phyloP scores from a whole-genome alignment of 2,888 invertebrate genomes.

The Sclerodermus sp. region DNA sequence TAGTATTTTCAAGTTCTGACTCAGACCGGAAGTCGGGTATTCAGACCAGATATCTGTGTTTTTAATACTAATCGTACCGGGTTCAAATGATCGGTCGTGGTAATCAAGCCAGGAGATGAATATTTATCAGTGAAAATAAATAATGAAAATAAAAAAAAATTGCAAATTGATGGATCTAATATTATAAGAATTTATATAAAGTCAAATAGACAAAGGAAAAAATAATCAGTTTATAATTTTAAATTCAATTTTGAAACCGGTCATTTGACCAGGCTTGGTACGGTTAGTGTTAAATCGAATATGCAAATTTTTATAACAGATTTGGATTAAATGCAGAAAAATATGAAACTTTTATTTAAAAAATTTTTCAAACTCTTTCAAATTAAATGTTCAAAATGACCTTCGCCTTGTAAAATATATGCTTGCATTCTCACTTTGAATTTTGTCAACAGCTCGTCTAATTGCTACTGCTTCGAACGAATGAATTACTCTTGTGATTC shows the following conservation, averaged over 20 bases:
- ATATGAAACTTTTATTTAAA: neutral
- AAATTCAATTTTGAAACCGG: neutral
- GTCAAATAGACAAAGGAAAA: no score
- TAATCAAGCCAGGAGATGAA: no score
- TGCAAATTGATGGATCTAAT: neutral
- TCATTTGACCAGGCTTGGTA: no score
- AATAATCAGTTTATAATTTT: neutral
- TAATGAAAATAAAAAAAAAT: neutral
- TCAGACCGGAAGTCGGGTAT: no score
- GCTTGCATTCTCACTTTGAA: neutral
- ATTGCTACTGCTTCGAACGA: conserved; percentile 8
- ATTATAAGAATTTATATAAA: no score
- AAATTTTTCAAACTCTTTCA: no score
- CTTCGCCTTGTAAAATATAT: neutral
- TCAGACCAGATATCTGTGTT: no score
- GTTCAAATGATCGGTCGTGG: no score
- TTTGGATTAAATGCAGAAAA: neutral
- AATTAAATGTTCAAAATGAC: neutral
- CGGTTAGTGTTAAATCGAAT: no score
- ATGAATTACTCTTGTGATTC: conserved; percentile 10
- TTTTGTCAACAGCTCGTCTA: neutral
- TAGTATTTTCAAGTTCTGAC: no score
- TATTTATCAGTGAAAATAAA: neutral
- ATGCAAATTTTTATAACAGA: no score
- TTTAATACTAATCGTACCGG: neutral